These are phyloP conservation scores for Neoarius graeffei DNA, from an alignment of 2,113 vertebrate genomes.

Conservation along the genomic window DNA sequence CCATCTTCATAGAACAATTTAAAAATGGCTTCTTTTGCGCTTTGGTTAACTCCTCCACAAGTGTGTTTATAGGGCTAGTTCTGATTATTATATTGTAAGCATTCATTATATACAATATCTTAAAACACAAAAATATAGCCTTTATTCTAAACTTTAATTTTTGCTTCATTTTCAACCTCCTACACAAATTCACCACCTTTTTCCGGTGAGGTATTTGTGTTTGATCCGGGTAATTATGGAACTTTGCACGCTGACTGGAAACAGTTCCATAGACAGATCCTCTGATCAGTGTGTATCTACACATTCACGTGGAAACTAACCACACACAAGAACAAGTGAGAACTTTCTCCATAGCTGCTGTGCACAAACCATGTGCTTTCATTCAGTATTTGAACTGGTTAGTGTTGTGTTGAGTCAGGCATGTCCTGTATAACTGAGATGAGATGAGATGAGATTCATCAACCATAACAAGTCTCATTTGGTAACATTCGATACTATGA, in stretches of 20 bases:
- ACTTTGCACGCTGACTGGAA: slow-evolving; percentile 15
- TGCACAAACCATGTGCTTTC: slow-evolving; percentile 4
- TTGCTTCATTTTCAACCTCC: neutral
- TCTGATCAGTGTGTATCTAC: neutral
- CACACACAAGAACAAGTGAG: slow-evolving; percentile 30
- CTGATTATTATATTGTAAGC: neutral
- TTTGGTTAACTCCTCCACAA: neutral
- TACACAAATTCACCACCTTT: slow-evolving; percentile 13
- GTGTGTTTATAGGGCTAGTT: neutral
- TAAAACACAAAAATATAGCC: neutral
- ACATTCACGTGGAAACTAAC: neutral
- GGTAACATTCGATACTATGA: neutral
- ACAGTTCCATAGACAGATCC: slow-evolving; percentile 6
- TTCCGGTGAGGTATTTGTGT: neutral
- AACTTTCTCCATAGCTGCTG: slow-evolving; percentile 35
- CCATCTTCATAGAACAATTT: neutral
- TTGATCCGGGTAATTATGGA: too few species aligned
- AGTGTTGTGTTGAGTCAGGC: neutral
- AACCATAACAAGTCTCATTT: neutral
- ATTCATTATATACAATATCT: neutral
- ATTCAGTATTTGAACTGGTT: slow-evolving; percentile 14
- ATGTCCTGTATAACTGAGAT: neutral
- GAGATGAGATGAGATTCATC: neutral
- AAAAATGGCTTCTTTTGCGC: neutral
- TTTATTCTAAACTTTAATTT: neutral